Conservation (phyloP, 2,113 vertebrate species). For the Tachysurus fulvidraco region DNA sequence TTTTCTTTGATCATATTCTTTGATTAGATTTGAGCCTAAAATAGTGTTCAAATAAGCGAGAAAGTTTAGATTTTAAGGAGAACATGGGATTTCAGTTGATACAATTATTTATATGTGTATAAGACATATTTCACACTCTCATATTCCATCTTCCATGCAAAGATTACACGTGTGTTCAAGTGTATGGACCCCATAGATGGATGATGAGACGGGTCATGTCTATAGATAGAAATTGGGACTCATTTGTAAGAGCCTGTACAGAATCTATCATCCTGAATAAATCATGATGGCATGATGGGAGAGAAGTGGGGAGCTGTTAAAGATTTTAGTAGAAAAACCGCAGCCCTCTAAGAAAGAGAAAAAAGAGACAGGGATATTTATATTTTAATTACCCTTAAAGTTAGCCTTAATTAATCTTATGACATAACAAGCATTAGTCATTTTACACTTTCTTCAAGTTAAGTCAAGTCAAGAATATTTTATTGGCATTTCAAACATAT, state of each 20-base stretch:
- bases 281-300: slow-evolving; percentile 47
- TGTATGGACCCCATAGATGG: slow-evolving; percentile 37
- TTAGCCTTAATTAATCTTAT: neutral
- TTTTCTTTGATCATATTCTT: no score
- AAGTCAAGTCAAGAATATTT: no score
- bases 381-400: slow-evolving; percentile 29
- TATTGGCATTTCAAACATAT: no score
- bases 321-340: slow-evolving; percentile 45
- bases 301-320: slow-evolving; percentile 27
- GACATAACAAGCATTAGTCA: slow-evolving; percentile 1
- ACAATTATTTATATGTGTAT: neutral
- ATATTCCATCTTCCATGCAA: no score
- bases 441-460: neutral
- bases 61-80: neutral
- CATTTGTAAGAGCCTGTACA: slow-evolving; percentile 47
- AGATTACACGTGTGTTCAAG: neutral
- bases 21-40: neutral
- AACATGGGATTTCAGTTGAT: neutral
- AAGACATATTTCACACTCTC: neutral
- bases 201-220: slow-evolving; percentile 42
- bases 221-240: slow-evolving; percentile 49
- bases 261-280: slow-evolving; percentile 53
- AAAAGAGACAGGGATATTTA: slow-evolving; percentile 28
- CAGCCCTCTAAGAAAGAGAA: neutral
- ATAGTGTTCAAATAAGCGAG: neutral